Base-by-base conservation (phyloP, 64 coral and sea anemone genomes). In the Montipora foliosa region DNA sequence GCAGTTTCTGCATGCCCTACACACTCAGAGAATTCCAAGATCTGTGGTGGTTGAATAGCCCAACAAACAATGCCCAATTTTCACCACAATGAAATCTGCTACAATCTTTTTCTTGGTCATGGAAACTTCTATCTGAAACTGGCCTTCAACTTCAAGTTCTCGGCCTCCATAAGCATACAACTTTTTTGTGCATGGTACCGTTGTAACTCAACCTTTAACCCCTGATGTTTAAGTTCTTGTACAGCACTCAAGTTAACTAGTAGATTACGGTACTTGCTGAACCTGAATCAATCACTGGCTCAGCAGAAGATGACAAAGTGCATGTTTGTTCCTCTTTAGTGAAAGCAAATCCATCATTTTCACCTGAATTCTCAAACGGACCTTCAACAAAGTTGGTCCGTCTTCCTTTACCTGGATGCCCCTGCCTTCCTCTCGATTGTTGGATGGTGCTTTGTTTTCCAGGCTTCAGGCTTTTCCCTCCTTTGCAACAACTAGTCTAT, bases 61-160 rank as follows among this genome's bases (percentile, higher is more conserved):
- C 19, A 87, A 73, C 8, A 85, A 60, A 55, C 52, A 55, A 55
- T 3, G 52, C 52, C 52, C 9, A 7, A 1, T 55, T 55, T 55
- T 55, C 0, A 55, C 52, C 52, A 55, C 64, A 67, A 10, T 10
- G 12, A 67, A 67, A 67, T 67, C 66, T 85, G 61, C 68, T 25
- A 8, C 68, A 47, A 12, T 49, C 25, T 66, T 66, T 8, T 24
- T 66, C 5, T 66, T 1, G 61, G 17, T 15, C n/a, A 25, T 17
- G 19, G 84, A 88, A 51, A 53, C 19, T 52, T 88, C 69, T 74
- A 47, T 20, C 68, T 88, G 46, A 88, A 88, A 88, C 37, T 88
- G 8, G 8, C 82, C 25, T 6, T 37, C 16, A n/a, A 85, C 24
- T 68, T 61, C 37, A 49, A 85, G 73, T 21, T 78, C 11, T 77